These are phyloP conservation scores for Cryptomyrus ogoouensis DNA, from an alignment of 2,113 vertebrate species.

Conservation along the genomic window DNA sequence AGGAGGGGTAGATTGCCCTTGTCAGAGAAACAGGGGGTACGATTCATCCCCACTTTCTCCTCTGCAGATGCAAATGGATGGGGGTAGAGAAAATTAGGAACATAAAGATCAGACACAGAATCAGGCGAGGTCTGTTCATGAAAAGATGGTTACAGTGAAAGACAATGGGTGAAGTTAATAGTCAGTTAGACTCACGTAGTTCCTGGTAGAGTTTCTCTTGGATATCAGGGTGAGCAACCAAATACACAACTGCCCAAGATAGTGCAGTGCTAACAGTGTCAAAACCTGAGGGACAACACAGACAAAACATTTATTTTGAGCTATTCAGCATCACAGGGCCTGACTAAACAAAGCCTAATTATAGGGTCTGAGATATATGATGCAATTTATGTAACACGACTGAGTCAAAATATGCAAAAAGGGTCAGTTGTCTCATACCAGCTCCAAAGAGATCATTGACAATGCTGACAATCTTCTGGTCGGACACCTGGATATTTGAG, in stretches of 20 bases:
- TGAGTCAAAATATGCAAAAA: background rate
- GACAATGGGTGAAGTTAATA: background rate
- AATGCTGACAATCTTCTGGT: constrained; percentile 68
- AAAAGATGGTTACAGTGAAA: background rate
- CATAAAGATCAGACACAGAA: background rate
- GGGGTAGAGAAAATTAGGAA: background rate
- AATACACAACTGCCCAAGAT: constrained; percentile 81
- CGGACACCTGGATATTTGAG: constrained; percentile 54
- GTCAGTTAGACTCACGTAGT: constrained; percentile 63
- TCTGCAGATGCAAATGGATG: constrained; percentile 52
- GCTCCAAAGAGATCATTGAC: constrained; percentile 89
- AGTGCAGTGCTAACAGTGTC: constrained; percentile 80
- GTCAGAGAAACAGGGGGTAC: constrained; percentile 67
- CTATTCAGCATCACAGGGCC: background rate
- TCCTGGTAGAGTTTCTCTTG: constrained; percentile 79
- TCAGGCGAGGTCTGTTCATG: background rate
- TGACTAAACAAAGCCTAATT: background rate
- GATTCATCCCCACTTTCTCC: constrained; percentile 60
- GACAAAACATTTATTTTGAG: background rate
- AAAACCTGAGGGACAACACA: constrained; percentile 65
- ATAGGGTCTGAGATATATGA: background rate
- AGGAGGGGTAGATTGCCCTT: constrained; percentile 59
- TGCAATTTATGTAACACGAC: background rate
- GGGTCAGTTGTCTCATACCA: constrained; percentile 57
- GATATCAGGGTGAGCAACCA: constrained; percentile 66